Percentiles rank a stretch among this genome's conserved stretches.
These are phyloP conservation scores for Spheniscus humboldti DNA, from an alignment of 2,797 vertebrate genomes.

Conservation along the genomic window DNA sequence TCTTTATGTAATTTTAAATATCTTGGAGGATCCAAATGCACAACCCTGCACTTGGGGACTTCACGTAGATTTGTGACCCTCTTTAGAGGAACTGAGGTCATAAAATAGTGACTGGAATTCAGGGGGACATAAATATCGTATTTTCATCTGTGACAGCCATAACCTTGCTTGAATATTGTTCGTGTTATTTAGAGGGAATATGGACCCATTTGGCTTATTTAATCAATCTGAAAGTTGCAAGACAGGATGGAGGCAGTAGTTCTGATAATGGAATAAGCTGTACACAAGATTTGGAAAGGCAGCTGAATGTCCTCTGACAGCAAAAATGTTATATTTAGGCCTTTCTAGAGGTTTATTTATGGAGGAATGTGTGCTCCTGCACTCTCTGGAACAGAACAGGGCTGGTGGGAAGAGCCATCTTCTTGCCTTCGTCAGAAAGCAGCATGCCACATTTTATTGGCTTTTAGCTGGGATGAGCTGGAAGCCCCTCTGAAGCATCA, in stretches of 20 bases:
- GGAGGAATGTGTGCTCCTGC: not conserved
- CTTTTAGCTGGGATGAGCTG: not conserved
- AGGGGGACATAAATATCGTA: not conserved
- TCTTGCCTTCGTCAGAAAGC: not conserved
- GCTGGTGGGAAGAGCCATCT: not conserved
- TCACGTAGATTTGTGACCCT: not conserved
- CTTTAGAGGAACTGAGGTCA: not conserved
- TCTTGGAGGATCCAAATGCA: conserved; percentile 1
- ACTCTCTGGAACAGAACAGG: not conserved
- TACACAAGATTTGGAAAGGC: not conserved
- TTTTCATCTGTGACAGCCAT: conserved; percentile 29
- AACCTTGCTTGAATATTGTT: not conserved
- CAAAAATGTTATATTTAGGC: not conserved
- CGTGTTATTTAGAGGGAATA: not conserved
- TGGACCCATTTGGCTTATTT: not conserved
- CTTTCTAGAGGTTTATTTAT: not conserved
- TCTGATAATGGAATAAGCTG: not conserved
- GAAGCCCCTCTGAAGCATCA: not conserved
- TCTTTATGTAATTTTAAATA: conserved; percentile 20
- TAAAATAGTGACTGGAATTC: conserved; percentile 14
- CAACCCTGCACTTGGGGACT: not conserved
- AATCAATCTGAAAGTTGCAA: not conserved
- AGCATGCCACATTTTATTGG: accelerated
- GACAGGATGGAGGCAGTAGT: not conserved
- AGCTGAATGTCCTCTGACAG: not conserved